Percentiles rank a stretch among this genome's conserved stretches.
Conservation (phyloP, 1,140 invertebrate species). For the Subanguina moxae region DNA sequence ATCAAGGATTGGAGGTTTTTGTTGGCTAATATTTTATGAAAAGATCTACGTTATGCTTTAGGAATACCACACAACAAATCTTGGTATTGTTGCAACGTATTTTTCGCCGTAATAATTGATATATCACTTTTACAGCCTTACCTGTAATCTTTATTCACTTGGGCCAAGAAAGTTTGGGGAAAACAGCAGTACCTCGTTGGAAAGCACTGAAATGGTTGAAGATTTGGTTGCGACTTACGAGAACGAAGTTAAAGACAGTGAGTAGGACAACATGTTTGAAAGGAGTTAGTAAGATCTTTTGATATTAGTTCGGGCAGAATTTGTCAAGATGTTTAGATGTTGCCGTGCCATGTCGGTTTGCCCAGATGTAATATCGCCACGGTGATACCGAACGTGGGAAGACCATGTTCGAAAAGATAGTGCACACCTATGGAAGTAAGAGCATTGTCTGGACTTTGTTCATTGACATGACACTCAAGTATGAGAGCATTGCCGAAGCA, state of each 20-base stretch:
- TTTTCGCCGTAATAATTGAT: slow-evolving; percentile 29
- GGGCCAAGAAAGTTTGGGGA: slow-evolving; percentile 5
- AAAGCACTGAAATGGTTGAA: slow-evolving; percentile 4
- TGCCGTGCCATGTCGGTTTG: no score
- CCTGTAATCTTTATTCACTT: slow-evolving; percentile 32
- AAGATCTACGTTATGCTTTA: background rate
- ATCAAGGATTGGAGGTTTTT: slow-evolving; percentile 30
- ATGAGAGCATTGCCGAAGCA: no score
- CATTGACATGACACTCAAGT: no score
- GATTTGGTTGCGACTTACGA: slow-evolving; percentile 10
- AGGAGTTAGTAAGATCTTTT: no score
- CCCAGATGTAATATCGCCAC: no score
- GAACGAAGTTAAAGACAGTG: background rate
- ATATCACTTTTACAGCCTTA: slow-evolving; percentile 27
- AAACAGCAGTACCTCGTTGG: no score
- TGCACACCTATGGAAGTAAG: no score
- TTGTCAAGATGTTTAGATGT: no score
- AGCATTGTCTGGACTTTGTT: no score
- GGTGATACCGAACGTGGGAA: no score
- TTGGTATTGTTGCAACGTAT: background rate
- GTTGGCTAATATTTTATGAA: background rate
- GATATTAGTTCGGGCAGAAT: no score
- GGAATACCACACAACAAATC: background rate
- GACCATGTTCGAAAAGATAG: no score
- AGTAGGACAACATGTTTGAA: background rate